Conservation (phyloP, 2,797 vertebrate species). For the Neosilurus hyrtlii region DNA sequence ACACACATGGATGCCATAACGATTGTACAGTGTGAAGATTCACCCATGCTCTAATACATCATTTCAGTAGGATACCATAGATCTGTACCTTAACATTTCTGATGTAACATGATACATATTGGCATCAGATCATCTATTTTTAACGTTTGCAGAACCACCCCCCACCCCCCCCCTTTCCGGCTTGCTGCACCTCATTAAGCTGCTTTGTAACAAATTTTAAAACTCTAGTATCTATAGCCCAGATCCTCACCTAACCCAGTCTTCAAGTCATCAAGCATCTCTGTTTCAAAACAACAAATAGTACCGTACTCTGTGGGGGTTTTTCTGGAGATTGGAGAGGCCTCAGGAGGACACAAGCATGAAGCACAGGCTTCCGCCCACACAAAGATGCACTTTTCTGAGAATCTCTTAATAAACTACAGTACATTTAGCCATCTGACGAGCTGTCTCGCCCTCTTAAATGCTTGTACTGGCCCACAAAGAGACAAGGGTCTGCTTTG, state of each 20-base stretch:
- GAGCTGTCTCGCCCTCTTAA: slow-evolving; percentile 54
- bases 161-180: too few species aligned
- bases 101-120: background rate
- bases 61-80: background rate
- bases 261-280: slow-evolving; percentile 65
- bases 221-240: slow-evolving; percentile 51
- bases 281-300: slow-evolving; percentile 30
- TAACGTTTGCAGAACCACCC: background rate
- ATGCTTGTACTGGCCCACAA: slow-evolving; percentile 48
- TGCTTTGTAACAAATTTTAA: slow-evolving; percentile 61
- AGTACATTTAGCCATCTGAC: slow-evolving; percentile 38
- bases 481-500: slow-evolving; percentile 18
- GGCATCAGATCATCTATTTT: too few species aligned
- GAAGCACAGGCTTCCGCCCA: slow-evolving; percentile 68
- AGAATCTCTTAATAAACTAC: slow-evolving; percentile 25
- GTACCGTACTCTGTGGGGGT: slow-evolving; percentile 33
- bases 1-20: background rate
- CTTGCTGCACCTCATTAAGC: too few species aligned
- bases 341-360: slow-evolving; percentile 54
- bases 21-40: background rate
- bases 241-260: slow-evolving; percentile 9
- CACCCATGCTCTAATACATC: background rate
- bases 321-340: slow-evolving; percentile 35
- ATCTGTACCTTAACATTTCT: background rate
- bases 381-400: slow-evolving; percentile 60